A percentile compares a stretch with the other conserved stretches of the same genome.
Conservation (phyloP, 2,888 invertebrate genomes). For the Iselma pallidipennis region DNA sequence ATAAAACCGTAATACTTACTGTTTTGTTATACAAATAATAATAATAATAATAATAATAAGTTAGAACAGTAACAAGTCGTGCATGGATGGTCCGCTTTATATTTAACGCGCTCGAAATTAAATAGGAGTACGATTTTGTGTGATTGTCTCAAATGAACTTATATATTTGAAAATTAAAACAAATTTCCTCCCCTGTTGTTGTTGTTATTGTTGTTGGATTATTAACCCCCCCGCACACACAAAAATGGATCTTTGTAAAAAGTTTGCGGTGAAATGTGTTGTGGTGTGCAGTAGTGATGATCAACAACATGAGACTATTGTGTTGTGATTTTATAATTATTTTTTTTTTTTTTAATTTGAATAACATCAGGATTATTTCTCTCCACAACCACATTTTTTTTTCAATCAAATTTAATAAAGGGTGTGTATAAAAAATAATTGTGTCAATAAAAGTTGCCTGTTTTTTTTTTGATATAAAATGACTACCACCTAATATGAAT, state of each 20-base stretch:
- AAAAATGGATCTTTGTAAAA: slow-evolving; percentile 48
- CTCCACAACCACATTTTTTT: too few relatives aligned
- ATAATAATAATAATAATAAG: background rate
- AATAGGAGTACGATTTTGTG: too few relatives aligned
- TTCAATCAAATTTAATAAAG: background rate
- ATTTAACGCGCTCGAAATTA: too few relatives aligned
- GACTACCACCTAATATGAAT: background rate
- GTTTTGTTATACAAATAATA: background rate
- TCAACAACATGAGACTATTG: background rate
- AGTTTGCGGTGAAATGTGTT: slow-evolving; percentile 49
- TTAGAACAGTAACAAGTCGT: background rate
- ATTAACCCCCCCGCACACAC: slow-evolving; percentile 10
- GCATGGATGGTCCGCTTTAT: too few relatives aligned
- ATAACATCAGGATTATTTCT: too few relatives aligned
- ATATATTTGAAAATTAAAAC: too few relatives aligned
- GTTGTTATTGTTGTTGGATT: background rate
- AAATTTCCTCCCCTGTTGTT: background rate
- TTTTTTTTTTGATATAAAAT: slow-evolving; percentile 9
- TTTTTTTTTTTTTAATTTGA: slow-evolving; percentile 9
- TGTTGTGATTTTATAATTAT: slow-evolving; percentile 6
- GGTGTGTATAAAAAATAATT: slow-evolving; percentile 4
- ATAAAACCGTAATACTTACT: slow-evolving; percentile 6
- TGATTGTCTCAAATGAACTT: too few relatives aligned
- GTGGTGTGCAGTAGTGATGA: slow-evolving; percentile 45
- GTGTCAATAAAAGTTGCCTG: slow-evolving; percentile 1